Conservation (phyloP, 1,140 invertebrate species). For the Sycobia sp. region DNA sequence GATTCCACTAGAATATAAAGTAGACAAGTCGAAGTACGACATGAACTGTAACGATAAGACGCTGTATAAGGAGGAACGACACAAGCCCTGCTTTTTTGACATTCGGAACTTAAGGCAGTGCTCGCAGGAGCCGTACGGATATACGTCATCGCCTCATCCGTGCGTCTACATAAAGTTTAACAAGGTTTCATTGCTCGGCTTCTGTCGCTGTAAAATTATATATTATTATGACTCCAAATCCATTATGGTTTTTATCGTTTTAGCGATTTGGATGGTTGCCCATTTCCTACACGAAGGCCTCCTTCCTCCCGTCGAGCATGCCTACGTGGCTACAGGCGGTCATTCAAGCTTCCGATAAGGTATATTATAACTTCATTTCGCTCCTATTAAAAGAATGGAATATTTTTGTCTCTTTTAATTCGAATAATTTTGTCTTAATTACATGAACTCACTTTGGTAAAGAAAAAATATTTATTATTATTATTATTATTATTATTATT, state of each 20-base stretch:
- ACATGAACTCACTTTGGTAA: too few species aligned
- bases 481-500: too few species aligned
- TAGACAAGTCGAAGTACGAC: constrained; percentile 36
- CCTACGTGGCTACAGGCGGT: constrained; percentile 66
- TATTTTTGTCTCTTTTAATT: too few species aligned
- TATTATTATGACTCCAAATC: background rate
- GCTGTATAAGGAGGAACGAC: background rate
- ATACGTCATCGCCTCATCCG: constrained; percentile 65
- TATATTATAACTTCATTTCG: constrained; percentile 19
- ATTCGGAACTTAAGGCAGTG: constrained; percentile 41
- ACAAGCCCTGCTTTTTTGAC: constrained; percentile 47
- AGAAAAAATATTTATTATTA: too few species aligned
- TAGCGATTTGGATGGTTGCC: constrained; percentile 76
- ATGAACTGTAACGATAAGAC: constrained; percentile 23
- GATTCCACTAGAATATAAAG: constrained; percentile 46
- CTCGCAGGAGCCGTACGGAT: constrained; percentile 68
- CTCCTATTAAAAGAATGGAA: too few species aligned
- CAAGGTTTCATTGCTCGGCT: constrained; percentile 62
- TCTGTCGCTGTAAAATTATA: background rate
- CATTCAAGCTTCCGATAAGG: constrained; percentile 57
- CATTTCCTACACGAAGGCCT: constrained; percentile 68
- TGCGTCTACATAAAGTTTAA: constrained; percentile 86
- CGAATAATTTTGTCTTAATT: too few species aligned
- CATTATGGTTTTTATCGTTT: constrained; percentile 17
- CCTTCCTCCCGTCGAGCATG: constrained; percentile 69